phyloP scores from a whole-genome alignment of 2,797 vertebrate genomes.

The Falco concolor region DNA sequence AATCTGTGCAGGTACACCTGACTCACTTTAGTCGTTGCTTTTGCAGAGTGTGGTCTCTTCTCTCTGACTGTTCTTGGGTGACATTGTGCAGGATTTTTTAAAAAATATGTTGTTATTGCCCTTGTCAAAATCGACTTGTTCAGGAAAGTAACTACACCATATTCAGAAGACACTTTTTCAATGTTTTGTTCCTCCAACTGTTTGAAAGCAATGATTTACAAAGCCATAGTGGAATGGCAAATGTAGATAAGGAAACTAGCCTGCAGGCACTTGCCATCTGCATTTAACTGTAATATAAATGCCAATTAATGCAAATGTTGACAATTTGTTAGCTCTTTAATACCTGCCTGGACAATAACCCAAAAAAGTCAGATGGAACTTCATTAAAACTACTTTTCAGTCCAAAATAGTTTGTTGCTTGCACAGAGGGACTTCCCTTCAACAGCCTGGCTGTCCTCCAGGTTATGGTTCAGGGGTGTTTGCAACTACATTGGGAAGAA shows the following conservation, averaged over 20 bases:
- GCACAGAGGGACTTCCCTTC: constrained; percentile 10
- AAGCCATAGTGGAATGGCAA: neutral
- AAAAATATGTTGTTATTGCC: neutral
- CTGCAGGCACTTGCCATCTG: neutral
- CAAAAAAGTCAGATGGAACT: neutral
- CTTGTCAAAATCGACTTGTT: neutral
- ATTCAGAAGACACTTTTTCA: neutral
- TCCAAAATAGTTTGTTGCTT: neutral
- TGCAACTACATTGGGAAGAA: constrained; percentile 21
- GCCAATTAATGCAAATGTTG: constrained; percentile 31
- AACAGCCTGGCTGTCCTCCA: constrained; percentile 19
- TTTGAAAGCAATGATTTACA: neutral
- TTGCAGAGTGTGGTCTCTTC: neutral
- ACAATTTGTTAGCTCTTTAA: constrained; percentile 12
- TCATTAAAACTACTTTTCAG: neutral
- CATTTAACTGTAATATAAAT: constrained; percentile 27
- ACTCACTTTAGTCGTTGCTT: neutral
- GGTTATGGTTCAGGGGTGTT: neutral
- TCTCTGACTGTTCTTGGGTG: neutral
- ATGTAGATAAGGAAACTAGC: neutral
- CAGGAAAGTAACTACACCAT: neutral
- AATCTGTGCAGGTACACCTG: neutral
- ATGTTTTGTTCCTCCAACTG: neutral
- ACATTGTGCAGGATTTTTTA: neutral
- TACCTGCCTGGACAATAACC: constrained; percentile 30